phyloP scores from a whole-genome alignment of 2,888 invertebrate species.

The Catonia carolina region DNA sequence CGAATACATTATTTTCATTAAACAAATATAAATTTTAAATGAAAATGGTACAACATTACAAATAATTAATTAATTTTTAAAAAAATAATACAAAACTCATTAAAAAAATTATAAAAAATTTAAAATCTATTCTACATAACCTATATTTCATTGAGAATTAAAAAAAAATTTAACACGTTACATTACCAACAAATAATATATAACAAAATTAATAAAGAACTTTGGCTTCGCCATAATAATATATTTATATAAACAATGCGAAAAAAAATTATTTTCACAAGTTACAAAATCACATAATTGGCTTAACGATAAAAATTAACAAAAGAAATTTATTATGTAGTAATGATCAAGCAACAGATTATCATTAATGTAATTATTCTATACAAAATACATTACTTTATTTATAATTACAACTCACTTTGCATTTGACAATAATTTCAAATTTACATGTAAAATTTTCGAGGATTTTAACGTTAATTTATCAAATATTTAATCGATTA shows the following conservation, averaged over 20 bases:
- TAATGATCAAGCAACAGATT: not conserved
- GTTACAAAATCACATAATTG: conserved; percentile 4
- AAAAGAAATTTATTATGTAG: too few relatives aligned
- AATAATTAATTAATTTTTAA: conserved; percentile 2
- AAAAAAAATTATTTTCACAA: not conserved
- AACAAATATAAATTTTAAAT: too few relatives aligned
- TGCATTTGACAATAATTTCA: too few relatives aligned
- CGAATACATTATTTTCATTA: conserved; percentile 19
- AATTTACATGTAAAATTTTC: too few relatives aligned
- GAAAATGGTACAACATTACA: conserved; percentile 18
- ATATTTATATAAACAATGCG: conserved; percentile 17
- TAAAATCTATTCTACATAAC: too few relatives aligned
- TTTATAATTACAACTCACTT: too few relatives aligned
- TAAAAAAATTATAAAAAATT: not conserved
- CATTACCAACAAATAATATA: conserved; percentile 25
- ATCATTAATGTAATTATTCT: not conserved
- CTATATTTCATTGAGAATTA: not conserved
- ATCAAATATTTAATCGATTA: too few relatives aligned
- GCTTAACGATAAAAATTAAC: conserved; percentile 16
- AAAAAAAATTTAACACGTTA: not conserved
- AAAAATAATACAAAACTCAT: conserved; percentile 12
- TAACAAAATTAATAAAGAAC: conserved; percentile 27
- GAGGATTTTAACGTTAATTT: too few relatives aligned
- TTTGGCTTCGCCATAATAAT: conserved; percentile 29
- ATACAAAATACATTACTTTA: not conserved